phyloP scores from a whole-genome alignment of 2,113 vertebrate genomes.

The Pelusios castaneus region DNA sequence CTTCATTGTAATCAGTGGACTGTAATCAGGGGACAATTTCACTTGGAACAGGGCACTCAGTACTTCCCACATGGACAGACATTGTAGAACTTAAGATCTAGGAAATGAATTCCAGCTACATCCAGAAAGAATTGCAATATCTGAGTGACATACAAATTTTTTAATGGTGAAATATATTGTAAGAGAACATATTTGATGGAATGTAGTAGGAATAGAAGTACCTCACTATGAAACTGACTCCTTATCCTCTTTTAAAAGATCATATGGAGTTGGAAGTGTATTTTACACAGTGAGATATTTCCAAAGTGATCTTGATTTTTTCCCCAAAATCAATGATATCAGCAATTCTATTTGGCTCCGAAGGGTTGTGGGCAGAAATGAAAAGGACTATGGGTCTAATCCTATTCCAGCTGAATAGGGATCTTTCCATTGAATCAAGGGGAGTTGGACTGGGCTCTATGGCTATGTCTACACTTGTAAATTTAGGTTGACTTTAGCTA shows the following conservation, averaged over 20 bases:
- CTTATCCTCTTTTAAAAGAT: conserved; percentile 10
- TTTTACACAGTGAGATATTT: conserved; percentile 12
- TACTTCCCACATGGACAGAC: not conserved
- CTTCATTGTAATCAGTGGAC: not conserved
- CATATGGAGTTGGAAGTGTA: not conserved
- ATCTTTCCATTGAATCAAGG: conserved; percentile 18
- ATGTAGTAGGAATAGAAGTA: not conserved
- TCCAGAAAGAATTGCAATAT: not conserved
- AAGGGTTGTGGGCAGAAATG: conserved; percentile 28
- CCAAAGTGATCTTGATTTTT: conserved; percentile 53
- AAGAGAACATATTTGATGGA: not conserved
- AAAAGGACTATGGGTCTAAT: not conserved
- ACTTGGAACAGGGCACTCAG: not conserved
- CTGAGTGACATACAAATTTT: accelerated
- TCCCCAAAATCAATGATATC: conserved; percentile 29
- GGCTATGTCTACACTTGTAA: no score
- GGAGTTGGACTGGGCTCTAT: not conserved
- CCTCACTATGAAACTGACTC: not conserved
- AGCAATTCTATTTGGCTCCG: conserved; percentile 6
- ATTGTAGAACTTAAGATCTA: not conserved
- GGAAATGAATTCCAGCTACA: not conserved
- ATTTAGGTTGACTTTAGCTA: no score
- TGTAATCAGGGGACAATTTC: not conserved
- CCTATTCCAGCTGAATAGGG: not conserved
- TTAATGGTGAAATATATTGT: not conserved